Conservation (phyloP, 1,140 invertebrate genomes). For the Euwallacea fornicatus region DNA sequence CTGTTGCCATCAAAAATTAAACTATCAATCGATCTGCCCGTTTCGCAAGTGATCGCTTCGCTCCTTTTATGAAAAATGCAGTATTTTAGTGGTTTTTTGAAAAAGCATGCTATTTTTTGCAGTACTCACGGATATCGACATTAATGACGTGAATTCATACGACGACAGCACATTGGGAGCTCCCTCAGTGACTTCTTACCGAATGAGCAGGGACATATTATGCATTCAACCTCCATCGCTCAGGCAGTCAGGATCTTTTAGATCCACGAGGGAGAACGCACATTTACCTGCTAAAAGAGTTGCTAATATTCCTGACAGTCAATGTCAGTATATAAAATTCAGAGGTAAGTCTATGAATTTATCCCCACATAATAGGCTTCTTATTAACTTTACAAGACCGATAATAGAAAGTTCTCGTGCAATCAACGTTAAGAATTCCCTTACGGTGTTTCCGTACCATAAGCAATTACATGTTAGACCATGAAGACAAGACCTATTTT, state of each 20-base stretch:
- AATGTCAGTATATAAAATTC: slow-evolving; percentile 45
- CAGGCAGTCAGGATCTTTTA: slow-evolving; percentile 43
- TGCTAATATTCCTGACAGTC: slow-evolving; percentile 35
- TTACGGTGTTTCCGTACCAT: too few species aligned
- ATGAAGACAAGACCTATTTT: too few species aligned
- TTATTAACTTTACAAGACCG: too few species aligned
- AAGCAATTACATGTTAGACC: too few species aligned
- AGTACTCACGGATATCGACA: slow-evolving; percentile 52
- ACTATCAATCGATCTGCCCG: not conserved
- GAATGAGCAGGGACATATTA: slow-evolving; percentile 49
- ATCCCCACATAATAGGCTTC: too few species aligned
- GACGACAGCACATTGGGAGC: slow-evolving; percentile 49
- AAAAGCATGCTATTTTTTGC: slow-evolving; percentile 29
- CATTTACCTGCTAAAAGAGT: slow-evolving; percentile 36
- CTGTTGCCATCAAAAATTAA: not conserved
- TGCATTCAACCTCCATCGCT: slow-evolving; percentile 50
- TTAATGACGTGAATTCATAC: slow-evolving; percentile 41
- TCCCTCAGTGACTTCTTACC: slow-evolving; percentile 49
- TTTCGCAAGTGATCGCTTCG: not conserved
- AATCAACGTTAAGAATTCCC: too few species aligned
- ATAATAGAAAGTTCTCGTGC: too few species aligned
- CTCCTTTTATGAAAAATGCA: not conserved
- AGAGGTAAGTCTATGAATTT: slow-evolving; percentile 37
- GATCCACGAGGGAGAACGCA: slow-evolving; percentile 43
- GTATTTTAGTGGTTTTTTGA: not conserved